Conservation (phyloP, 2,113 vertebrate genomes). For the Myanophis thanlyinensis region DNA sequence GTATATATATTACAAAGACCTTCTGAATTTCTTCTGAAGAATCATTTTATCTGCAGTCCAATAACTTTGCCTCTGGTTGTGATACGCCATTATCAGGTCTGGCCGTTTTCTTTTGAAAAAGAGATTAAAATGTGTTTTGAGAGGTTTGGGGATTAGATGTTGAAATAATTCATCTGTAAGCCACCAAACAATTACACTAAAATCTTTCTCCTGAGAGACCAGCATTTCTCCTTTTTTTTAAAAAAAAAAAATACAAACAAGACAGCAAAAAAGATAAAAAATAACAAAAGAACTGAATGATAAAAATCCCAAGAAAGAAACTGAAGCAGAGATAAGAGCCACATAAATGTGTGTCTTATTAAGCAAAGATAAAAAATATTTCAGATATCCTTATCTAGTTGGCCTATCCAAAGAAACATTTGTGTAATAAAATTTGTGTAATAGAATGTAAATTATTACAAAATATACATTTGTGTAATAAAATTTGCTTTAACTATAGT, state of each 20-base stretch:
- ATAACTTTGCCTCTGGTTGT: background rate
- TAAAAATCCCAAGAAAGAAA: background rate
- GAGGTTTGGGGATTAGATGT: background rate
- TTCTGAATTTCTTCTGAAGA: background rate
- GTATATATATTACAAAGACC: background rate
- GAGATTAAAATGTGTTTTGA: background rate
- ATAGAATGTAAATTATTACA: too few species aligned
- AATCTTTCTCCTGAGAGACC: background rate
- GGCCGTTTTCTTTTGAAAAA: background rate
- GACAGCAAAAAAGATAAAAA: background rate
- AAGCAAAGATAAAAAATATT: background rate
- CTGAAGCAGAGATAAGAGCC: background rate
- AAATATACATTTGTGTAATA: background rate
- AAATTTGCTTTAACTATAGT: background rate
- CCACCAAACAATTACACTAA: background rate
- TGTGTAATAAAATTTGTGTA: background rate
- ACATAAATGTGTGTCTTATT: background rate
- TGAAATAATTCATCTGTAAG: background rate
- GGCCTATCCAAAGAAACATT: background rate
- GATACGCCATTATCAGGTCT: background rate
- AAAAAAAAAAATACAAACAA: background rate
- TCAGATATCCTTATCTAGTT: background rate
- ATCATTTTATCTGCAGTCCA: background rate
- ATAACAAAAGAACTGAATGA: background rate
- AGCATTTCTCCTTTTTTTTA: background rate